Base-by-base conservation (phyloP, 2,113 vertebrate genomes). In the Campylomormyrus numenius region DNA sequence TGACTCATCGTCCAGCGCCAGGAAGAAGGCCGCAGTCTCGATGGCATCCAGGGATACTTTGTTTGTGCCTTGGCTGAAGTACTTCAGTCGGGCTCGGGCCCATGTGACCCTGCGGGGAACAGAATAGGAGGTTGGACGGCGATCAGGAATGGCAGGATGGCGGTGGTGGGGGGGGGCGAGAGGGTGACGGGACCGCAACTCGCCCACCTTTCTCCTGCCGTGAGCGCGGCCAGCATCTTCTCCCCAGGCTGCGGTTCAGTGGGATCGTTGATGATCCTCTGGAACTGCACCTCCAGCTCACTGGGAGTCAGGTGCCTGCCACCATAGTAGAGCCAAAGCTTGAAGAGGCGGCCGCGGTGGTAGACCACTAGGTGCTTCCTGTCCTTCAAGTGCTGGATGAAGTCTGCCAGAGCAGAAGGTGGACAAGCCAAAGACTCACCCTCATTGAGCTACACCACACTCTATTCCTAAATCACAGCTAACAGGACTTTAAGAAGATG, bases 271-370 rank as follows among this genome's bases (percentile, higher is more conserved):
- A 99, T 96, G 92, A 99, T 98, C 90, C 95, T 94, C 94, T 98
- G 97, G 94, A 99, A 97, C 93, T 99, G 98, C 89, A 94, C 91
- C 95, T 99, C 96, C 70, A 99, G 95, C 93, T 98, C 97, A 0
- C 96, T 94, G 17, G 98, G 98, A 24, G 92, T 90, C 70, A 98
- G 97, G 89, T 97, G 95, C 17, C 95, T 94, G 27, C 97, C 96
- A 7, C 97, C 97, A 0, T 97, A 94, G 89, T 98, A 98, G 2
- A 99, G 94, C 96, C 97, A 98, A 35, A 98, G 85, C 90, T 96
- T 96, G 94, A 96, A 99, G 92, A 97, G 98, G 11, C 98, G 96
- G 2, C 98, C 98, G 50, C 92, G 94, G 95, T 99, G 97, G 94
- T 97, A 98, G 49, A 98, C 97, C 0, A 97, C 95, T 93, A 98